Conservation (phyloP, 2,888 invertebrate genomes). For the Oligia strigilis region DNA sequence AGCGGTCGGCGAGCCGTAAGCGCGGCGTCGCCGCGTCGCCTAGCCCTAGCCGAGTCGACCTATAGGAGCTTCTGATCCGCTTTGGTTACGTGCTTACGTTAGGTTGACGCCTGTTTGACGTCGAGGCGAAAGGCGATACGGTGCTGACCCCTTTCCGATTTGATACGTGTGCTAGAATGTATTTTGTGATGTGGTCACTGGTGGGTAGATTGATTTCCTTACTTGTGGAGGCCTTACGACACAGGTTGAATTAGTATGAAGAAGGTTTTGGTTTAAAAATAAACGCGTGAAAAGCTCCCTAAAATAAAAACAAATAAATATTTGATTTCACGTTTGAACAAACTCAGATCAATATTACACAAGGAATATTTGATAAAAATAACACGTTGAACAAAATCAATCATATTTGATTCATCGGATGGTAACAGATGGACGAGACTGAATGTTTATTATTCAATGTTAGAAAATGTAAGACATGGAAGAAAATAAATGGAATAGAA, state of each 20-base stretch:
- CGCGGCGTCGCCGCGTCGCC: too few relatives aligned
- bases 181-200: not conserved
- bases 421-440: constrained; percentile 15
- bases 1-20: too few relatives aligned
- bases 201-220: not conserved
- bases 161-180: not conserved
- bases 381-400: constrained; percentile 3
- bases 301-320: not conserved
- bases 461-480: not conserved
- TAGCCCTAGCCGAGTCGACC: too few relatives aligned
- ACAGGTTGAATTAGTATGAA: not conserved
- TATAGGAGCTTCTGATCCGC: too few relatives aligned
- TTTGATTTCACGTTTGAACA: not conserved
- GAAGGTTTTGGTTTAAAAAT: not conserved
- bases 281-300: not conserved
- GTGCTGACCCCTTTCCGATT: too few relatives aligned
- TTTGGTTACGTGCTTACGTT: too few relatives aligned
- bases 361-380: constrained; percentile 1
- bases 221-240: not conserved
- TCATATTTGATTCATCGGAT: constrained; percentile 7
- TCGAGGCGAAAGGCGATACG: too few relatives aligned
- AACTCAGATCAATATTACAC: not conserved
- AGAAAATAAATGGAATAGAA: constrained; percentile 12
- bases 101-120: too few relatives aligned
- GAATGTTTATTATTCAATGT: constrained; percentile 12